Conservation (phyloP, 2,797 vertebrate species). For the Halcyon chelicuti region DNA sequence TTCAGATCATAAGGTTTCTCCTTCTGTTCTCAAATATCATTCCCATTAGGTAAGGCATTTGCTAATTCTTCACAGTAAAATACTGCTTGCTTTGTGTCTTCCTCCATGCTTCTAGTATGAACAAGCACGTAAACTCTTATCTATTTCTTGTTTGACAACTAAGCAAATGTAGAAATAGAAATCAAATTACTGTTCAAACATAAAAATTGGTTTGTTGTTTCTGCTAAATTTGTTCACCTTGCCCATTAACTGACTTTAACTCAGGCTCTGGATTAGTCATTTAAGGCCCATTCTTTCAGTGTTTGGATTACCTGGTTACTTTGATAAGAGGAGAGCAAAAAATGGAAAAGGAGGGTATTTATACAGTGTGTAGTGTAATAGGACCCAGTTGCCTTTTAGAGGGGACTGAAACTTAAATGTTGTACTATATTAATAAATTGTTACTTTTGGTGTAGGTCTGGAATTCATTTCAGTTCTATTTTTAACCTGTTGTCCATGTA, state of each 20-base stretch:
- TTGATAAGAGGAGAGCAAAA: neutral
- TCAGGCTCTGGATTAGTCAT: neutral
- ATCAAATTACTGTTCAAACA: neutral
- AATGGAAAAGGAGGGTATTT: neutral
- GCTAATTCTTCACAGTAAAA: neutral
- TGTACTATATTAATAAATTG: neutral
- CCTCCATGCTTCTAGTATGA: neutral
- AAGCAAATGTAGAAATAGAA: neutral
- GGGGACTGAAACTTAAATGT: neutral
- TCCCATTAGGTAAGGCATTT: slow-evolving; percentile 89
- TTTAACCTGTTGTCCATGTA: neutral
- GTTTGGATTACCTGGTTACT: neutral
- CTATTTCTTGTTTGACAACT: neutral
- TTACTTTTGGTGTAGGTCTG: neutral
- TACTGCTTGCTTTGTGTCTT: neutral
- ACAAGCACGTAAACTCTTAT: neutral
- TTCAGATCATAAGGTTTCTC: slow-evolving; percentile 96
- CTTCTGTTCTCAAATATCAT: slow-evolving; percentile 97
- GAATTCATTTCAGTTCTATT: neutral
- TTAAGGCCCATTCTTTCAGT: neutral
- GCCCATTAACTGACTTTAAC: neutral
- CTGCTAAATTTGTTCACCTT: neutral
- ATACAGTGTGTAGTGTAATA: neutral
- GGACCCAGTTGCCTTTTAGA: neutral
- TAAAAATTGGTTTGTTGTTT: neutral